Evolutionary conservation across 2,888 invertebrate genomes (phyloP).

Genomic region (Melipona beecheii): DNA sequence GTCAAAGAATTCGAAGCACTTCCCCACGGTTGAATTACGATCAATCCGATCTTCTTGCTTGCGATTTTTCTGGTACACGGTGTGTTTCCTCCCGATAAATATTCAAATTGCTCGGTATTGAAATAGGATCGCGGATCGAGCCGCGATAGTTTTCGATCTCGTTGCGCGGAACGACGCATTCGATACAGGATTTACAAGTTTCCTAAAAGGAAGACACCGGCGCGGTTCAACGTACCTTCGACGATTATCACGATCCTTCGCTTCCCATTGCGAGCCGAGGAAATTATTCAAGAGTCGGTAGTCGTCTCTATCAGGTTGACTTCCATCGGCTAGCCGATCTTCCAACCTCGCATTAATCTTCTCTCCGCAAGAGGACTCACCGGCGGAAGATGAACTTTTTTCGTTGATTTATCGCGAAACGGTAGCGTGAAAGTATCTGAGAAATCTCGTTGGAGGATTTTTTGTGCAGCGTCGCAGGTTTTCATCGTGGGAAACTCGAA

Average conservation of each 20-base stretch:
- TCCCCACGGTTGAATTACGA: not conserved
- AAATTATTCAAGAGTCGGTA: constrained; percentile 51
- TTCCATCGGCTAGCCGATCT: constrained; percentile 35
- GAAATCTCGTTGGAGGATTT: not conserved
- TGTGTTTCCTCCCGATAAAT: too few species aligned
- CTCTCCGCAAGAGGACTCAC: not conserved
- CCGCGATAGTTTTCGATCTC: constrained; percentile 5
- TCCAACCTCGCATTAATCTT: constrained; percentile 53
- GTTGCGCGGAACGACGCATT: constrained; percentile 8
- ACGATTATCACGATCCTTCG: constrained; percentile 55
- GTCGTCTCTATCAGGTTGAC: constrained; percentile 41
- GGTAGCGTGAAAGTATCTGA: constrained; percentile 43
- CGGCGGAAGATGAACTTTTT: constrained; percentile 24
- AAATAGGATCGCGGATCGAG: not conserved
- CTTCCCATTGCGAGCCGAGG: constrained; percentile 22
- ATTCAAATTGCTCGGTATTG: not conserved
- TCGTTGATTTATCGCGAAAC: constrained; percentile 54
- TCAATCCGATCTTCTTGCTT: too few species aligned
- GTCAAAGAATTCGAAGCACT: too few species aligned
- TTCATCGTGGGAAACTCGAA: not conserved
- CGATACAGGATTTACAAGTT: constrained; percentile 54
- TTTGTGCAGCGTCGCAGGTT: not conserved
- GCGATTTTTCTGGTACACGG: too few species aligned
- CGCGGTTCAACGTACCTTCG: constrained; percentile 40
- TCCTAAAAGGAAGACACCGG: constrained; percentile 45